phyloP scores from a whole-genome alignment of 2,797 vertebrate species.

The Myotis findleyi region DNA sequence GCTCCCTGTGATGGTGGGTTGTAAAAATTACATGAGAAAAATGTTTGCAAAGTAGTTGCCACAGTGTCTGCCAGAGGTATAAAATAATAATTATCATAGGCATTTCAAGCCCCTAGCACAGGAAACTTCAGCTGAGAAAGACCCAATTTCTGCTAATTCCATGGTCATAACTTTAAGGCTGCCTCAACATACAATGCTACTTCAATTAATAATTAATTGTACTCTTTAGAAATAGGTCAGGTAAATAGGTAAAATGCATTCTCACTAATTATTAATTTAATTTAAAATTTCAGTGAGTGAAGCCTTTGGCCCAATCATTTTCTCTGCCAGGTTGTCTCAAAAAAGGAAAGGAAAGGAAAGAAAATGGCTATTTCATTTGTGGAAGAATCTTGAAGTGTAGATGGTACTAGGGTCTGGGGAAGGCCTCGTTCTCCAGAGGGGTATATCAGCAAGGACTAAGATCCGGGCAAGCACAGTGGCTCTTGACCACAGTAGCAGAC shows the following conservation, averaged over 20 bases:
- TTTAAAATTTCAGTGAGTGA: background rate
- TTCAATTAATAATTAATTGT: constrained; percentile 37
- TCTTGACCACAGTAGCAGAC: background rate
- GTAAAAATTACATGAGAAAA: background rate
- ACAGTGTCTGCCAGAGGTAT: background rate
- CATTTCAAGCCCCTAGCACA: background rate
- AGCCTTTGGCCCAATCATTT: background rate
- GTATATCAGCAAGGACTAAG: background rate
- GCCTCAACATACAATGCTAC: background rate
- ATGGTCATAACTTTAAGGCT: background rate
- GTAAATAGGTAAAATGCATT: background rate
- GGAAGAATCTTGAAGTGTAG: background rate
- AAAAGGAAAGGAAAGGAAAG: background rate
- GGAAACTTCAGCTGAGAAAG: constrained; percentile 16
- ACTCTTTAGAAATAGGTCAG: constrained; percentile 27
- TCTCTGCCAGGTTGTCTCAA: background rate
- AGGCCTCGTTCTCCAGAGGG: background rate
- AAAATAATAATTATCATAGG: background rate
- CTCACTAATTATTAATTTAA: background rate
- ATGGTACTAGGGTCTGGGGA: background rate
- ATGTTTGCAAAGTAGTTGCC: background rate
- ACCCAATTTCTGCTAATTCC: background rate
- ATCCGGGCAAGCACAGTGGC: accelerated
- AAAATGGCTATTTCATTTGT: background rate
- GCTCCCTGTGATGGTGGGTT: background rate